Evolutionary conservation across 2,797 vertebrate species (phyloP), one percentile per base, ranked within the genome.

Genomic region (Anguilla pacifica): DNA sequence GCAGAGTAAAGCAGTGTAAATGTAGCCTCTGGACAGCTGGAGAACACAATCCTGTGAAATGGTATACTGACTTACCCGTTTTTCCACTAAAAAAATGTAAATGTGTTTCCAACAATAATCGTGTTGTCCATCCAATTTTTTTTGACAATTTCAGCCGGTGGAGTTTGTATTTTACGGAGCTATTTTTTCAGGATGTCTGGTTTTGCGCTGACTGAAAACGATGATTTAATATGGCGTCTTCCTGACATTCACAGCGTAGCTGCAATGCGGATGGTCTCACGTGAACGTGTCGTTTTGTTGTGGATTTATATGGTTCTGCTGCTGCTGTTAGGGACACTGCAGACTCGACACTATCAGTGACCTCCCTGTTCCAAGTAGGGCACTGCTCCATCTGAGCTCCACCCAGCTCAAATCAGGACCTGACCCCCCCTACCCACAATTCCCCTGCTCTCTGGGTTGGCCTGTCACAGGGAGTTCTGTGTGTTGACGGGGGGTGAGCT

Each of bases 11-110:
- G 83, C 28, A 15, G 31, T 3, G 31, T 39, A 64, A 61, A 61
- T 61, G 53, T 17, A 85, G 82, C n/a, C 59, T 61, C 84, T 43
- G 84, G 57, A 64, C 1, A 25, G 84, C 84, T 85, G 57, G 31
- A 55, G n/a, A 13, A 13, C 49, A 25, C 22, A 53, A 13, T 53
- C 28, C 25, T 53, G 17, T 85, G 31, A 59, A 64, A 85, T 13
- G 35, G 49, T 51, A 51, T 51, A 9, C 49, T 51, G 49, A 51
- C 15, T 2, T 13, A 82, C 6, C 13, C 6, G 17, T 43, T 19
- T 43, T 1, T 19, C 13, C 11, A 25, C 77, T 6, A 49, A 43
- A 49, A 43, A 82, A 82, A 82, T 49, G 49, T 19, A 43, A 43
- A 15, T 6, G 6, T 3, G 15, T 5, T 49, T 82, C 0, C 5